Evolutionary conservation across 2,113 vertebrate species (phyloP).

Genomic region (Zosterops pallidus): DNA sequence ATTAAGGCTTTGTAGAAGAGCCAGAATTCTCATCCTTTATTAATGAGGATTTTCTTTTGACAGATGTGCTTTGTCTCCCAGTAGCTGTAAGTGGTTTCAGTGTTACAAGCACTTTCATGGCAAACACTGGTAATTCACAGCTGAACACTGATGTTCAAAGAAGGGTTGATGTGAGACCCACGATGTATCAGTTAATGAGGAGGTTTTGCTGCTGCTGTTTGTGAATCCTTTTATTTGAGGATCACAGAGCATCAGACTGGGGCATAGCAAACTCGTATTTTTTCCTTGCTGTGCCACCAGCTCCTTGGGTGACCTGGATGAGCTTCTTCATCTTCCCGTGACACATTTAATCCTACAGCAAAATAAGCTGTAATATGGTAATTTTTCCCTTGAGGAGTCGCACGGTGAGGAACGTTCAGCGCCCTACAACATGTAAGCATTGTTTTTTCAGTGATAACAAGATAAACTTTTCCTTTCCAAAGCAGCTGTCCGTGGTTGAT

Average conservation of each 20-base stretch:
- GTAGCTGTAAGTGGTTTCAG: background rate
- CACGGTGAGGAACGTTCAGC: background rate
- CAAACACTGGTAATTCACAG: background rate
- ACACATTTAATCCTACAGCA: background rate
- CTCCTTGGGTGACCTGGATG: background rate
- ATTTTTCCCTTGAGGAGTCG: background rate
- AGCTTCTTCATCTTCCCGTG: background rate
- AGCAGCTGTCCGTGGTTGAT: rapidly evolving
- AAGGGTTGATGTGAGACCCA: background rate
- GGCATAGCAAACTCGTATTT: background rate
- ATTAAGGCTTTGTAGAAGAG: background rate
- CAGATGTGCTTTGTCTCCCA: background rate
- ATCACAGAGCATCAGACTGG: background rate
- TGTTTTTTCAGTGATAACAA: background rate
- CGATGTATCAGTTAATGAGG: background rate
- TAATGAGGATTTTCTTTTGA: slow-evolving; percentile 35
- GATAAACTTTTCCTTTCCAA: background rate
- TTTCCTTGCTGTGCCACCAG: background rate
- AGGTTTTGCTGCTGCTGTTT: background rate
- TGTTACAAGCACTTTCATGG: background rate
- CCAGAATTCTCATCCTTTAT: background rate
- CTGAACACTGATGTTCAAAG: background rate
- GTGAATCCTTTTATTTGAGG: background rate
- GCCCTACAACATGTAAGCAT: rapidly evolving
- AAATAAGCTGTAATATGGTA: background rate